Percentiles rank a stretch among this genome's conserved stretches.
These are phyloP conservation scores for Helicoverpa armigera DNA, from an alignment of 1,140 invertebrate species.

Conservation along the genomic window DNA sequence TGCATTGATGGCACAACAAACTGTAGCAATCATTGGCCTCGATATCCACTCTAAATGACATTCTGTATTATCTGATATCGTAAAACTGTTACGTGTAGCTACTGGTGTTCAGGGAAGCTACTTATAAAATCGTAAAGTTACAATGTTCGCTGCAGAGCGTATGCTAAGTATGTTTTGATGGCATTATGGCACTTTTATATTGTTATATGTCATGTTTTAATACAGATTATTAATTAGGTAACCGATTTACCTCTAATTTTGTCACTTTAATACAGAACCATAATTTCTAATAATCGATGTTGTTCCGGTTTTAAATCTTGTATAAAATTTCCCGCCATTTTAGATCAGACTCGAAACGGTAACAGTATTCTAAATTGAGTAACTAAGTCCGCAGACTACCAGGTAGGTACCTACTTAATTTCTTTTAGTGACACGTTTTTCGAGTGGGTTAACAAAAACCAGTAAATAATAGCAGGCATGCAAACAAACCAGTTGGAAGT, in stretches of 20 bases:
- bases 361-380: neutral
- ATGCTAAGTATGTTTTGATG: constrained; percentile 18
- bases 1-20: constrained; percentile 18
- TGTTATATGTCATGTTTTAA: neutral
- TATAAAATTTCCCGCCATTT: no score
- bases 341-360: no score
- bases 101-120: constrained; percentile 1
- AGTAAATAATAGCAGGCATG: constrained; percentile 38
- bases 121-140: constrained; percentile 23
- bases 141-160: constrained; percentile 19
- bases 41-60: constrained; percentile 14
- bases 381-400: neutral
- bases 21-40: constrained; percentile 27
- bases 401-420: neutral
- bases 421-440: constrained; percentile 33
- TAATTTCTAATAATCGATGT: neutral
- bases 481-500: constrained; percentile 49
- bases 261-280: neutral
- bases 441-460: constrained; percentile 21
- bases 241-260: neutral
- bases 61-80: constrained; percentile 19
- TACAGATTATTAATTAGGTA: neutral
- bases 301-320: no score
- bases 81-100: constrained; percentile 24
- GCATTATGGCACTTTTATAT: neutral